phyloP scores from a whole-genome alignment of 1,140 invertebrate species.

The Plectrocnemia conspersa region DNA sequence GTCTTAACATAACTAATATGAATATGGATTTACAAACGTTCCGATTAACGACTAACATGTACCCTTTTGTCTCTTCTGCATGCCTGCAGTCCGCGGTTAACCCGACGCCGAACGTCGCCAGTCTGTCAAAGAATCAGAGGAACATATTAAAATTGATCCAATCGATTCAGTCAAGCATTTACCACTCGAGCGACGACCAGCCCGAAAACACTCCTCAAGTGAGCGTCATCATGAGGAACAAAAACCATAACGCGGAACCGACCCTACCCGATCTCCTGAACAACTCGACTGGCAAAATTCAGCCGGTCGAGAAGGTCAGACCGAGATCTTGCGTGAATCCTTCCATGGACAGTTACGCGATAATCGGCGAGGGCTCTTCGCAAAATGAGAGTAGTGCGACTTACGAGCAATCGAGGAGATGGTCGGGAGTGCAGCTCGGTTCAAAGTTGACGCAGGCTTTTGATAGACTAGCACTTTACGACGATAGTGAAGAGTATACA shows the following conservation, averaged over 20 bases:
- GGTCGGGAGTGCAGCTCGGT: constrained; percentile 67
- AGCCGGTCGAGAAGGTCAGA: constrained; percentile 54
- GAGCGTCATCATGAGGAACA: constrained; percentile 50
- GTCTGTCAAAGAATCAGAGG: constrained; percentile 52
- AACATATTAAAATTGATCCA: constrained; percentile 53
- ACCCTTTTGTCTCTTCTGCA: constrained; percentile 22
- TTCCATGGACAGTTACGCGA: constrained; percentile 42
- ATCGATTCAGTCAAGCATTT: constrained; percentile 51
- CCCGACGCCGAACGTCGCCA: constrained; percentile 11
- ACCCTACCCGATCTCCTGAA: constrained; percentile 53
- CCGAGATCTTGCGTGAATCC: constrained; percentile 65
- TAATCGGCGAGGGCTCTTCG: constrained; percentile 41
- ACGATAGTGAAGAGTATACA: constrained; percentile 67
- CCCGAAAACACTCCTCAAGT: constrained; percentile 40
- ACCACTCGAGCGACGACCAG: constrained; percentile 51
- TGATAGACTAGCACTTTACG: constrained; percentile 62
- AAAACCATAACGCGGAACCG: constrained; percentile 45
- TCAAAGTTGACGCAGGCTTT: constrained; percentile 67
- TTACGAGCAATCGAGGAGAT: constrained; percentile 60
- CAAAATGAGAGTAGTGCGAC: constrained; percentile 55
- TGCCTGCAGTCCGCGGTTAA: constrained; percentile 20
- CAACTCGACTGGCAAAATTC: constrained; percentile 50
- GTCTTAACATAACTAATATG: no score
- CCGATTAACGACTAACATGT: constrained; percentile 29
- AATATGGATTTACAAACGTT: no score